Percentiles rank a stretch among this genome's conserved stretches.
These are phyloP conservation scores for Speoplatyrhinus poulsoni DNA, from an alignment of 2,113 vertebrate genomes.

Conservation along the genomic window DNA sequence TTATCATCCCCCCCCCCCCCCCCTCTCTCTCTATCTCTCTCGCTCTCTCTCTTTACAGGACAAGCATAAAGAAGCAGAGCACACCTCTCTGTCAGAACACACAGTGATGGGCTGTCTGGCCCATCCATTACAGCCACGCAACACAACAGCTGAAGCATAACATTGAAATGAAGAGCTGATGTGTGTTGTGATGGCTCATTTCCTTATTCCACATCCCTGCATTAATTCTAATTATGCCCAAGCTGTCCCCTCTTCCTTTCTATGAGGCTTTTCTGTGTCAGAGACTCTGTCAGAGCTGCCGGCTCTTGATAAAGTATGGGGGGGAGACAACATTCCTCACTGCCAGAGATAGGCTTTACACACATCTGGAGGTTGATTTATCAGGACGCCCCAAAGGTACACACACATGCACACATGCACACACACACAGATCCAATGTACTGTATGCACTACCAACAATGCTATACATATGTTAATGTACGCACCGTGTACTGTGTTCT, in stretches of 20 bases:
- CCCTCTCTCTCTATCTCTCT: not conserved
- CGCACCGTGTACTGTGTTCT: not conserved
- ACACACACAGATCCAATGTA: conserved; percentile 8
- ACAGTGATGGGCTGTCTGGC: conserved; percentile 40
- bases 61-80: conserved; percentile 35
- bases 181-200: conserved; percentile 73
- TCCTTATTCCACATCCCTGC: conserved; percentile 67
- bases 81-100: conserved; percentile 54
- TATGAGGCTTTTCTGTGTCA: conserved; percentile 24
- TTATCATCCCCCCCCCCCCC: too few relatives aligned
- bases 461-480: not conserved
- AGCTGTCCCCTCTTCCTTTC: conserved; percentile 30
- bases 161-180: conserved; percentile 73
- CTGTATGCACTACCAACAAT: not conserved
- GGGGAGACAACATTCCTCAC: conserved; percentile 64
- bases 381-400: conserved; percentile 35
- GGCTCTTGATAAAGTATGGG: conserved; percentile 59
- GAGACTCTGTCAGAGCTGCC: conserved; percentile 23
- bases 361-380: conserved; percentile 70
- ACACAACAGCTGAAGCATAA: conserved; percentile 69
- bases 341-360: conserved; percentile 64
- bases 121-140: conserved; percentile 68
- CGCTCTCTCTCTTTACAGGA: not conserved
- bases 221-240: conserved; percentile 68
- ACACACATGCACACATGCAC: not conserved